Evolutionary conservation across 2,797 vertebrate species (phyloP).

Genomic region (Enteromius viviparus): DNA sequence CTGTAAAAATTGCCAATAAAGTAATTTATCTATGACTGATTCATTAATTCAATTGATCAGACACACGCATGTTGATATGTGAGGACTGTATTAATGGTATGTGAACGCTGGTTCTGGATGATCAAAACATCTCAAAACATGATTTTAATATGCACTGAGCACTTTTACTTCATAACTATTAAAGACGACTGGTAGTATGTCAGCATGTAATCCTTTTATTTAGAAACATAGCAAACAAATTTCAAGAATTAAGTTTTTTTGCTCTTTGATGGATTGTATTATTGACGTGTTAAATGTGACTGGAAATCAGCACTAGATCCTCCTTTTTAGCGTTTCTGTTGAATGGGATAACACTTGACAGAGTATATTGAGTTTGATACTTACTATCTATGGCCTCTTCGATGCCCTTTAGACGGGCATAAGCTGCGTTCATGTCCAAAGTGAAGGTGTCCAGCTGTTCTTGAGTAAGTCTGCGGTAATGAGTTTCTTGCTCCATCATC

Average conservation of each 20-base stretch:
- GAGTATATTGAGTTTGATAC: slow-evolving; percentile 47
- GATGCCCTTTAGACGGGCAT: slow-evolving; percentile 89
- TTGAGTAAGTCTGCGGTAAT: slow-evolving; percentile 86
- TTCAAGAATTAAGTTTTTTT: not conserved
- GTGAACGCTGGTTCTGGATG: not conserved
- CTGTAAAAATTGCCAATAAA: not conserved
- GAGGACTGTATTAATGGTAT: not conserved
- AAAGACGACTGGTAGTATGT: not conserved
- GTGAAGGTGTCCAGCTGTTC: slow-evolving; percentile 96
- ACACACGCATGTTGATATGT: not conserved
- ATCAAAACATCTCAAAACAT: not conserved
- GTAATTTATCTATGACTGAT: not conserved
- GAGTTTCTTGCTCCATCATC: slow-evolving; percentile 87
- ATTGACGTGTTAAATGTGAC: not conserved
- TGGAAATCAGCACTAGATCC: not conserved
- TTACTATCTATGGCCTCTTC: slow-evolving; percentile 96
- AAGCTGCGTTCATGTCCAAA: slow-evolving; percentile 93
- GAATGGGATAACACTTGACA: not conserved
- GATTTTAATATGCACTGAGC: not conserved
- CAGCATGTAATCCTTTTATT: too few relatives aligned
- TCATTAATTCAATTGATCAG: not conserved
- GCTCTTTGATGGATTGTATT: not conserved
- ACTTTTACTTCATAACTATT: not conserved
- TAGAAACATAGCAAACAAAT: too few relatives aligned
- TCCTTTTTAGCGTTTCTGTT: not conserved